Conservation (phyloP, 2,888 invertebrate species). For the Rotaria macrura region DNA sequence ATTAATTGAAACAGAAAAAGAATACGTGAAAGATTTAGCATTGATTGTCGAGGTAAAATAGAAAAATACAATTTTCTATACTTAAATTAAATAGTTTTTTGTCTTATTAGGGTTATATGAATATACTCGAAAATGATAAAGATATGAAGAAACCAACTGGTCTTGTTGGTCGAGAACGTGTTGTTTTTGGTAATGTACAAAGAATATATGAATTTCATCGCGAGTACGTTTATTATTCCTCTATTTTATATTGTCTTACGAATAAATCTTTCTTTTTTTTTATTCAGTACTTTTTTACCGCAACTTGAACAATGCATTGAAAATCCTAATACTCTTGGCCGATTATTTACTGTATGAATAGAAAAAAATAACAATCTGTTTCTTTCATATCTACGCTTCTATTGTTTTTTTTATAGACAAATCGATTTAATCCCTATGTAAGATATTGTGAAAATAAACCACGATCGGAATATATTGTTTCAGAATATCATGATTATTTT, state of each 20-base stretch:
- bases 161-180: conserved; percentile 63
- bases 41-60: conserved; percentile 64
- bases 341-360: background rate
- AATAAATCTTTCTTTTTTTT: conserved; percentile 37
- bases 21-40: conserved; percentile 79
- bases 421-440: conserved; percentile 87
- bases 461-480: conserved; percentile 90
- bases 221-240: conserved; percentile 62
- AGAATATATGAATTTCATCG: conserved; percentile 94
- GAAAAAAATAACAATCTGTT: background rate
- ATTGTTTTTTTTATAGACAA: conserved; percentile 58
- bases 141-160: background rate
- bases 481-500: conserved; percentile 85
- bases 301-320: conserved; percentile 75
- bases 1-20: conserved; percentile 77
- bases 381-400: background rate
- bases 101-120: background rate
- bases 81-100: too few species aligned
- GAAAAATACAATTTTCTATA: background rate
- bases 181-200: conserved; percentile 94
- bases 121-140: conserved; percentile 6
- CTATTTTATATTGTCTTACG: background rate
- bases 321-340: conserved; percentile 55
- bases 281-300: conserved; percentile 70
- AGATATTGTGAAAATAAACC: conserved; percentile 98